These are phyloP conservation scores for Dipus sagitta DNA, from an alignment of 2,797 vertebrate genomes.

Conservation along the genomic window DNA sequence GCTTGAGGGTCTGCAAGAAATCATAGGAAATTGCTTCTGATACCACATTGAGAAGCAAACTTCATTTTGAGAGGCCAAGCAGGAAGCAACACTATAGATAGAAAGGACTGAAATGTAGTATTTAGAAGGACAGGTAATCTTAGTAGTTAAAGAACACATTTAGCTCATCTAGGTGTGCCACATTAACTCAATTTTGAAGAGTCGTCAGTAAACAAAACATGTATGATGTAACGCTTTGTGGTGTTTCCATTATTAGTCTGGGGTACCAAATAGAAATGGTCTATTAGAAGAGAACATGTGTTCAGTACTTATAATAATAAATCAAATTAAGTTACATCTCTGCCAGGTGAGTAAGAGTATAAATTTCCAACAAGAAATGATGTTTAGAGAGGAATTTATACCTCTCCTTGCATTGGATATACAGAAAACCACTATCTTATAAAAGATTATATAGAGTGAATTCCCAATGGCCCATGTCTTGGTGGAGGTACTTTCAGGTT, in stretches of 20 bases:
- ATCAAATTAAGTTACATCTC: constrained; percentile 46
- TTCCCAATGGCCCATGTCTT: not conserved
- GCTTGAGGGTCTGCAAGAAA: constrained; percentile 56
- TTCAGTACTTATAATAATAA: constrained; percentile 74
- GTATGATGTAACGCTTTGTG: constrained; percentile 67
- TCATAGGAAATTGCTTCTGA: constrained; percentile 74
- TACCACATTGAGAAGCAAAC: constrained; percentile 70
- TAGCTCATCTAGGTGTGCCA: constrained; percentile 76
- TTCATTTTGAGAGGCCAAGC: constrained; percentile 80
- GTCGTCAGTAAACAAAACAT: constrained; percentile 72
- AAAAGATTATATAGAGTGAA: not conserved
- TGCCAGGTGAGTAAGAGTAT: constrained; percentile 30
- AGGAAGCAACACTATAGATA: constrained; percentile 55
- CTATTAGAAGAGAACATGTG: constrained; percentile 73
- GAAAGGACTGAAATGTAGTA: constrained; percentile 77
- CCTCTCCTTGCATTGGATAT: not conserved
- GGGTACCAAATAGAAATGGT: constrained; percentile 75
- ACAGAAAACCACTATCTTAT: constrained; percentile 15
- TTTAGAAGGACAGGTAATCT: constrained; percentile 81
- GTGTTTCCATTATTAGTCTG: constrained; percentile 79
- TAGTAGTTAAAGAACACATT: constrained; percentile 82
- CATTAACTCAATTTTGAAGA: constrained; percentile 74
- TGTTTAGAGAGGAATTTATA: not conserved
- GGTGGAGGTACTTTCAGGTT: not conserved
- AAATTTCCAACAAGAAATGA: constrained; percentile 43